Evolutionary conservation across 1,140 invertebrate species (phyloP).

Genomic region (Holotrichia oblita): DNA sequence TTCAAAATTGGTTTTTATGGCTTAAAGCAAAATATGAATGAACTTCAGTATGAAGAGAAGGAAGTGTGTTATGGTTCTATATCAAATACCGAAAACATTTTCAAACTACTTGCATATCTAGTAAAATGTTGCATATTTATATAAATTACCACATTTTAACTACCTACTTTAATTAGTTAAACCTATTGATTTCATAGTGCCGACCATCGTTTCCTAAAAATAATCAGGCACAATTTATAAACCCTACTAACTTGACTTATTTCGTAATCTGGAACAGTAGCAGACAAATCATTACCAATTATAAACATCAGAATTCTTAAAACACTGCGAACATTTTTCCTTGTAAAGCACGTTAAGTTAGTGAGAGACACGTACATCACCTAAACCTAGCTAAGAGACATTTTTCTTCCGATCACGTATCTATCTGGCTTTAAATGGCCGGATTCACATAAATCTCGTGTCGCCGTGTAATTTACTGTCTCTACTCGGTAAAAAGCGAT

Average conservation of each 20-base stretch:
- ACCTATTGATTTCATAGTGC: no score
- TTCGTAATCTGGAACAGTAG: neutral
- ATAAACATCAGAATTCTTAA: constrained; percentile 4
- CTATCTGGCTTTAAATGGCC: constrained; percentile 31
- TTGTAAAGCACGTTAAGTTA: constrained; percentile 4
- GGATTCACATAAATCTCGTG: constrained; percentile 33
- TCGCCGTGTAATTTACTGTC: constrained; percentile 25
- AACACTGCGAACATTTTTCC: constrained; percentile 5
- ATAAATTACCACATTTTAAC: no score
- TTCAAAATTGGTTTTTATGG: no score
- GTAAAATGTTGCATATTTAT: no score
- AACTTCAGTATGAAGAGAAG: no score
- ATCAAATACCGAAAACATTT: no score
- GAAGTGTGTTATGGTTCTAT: no score
- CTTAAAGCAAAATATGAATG: no score
- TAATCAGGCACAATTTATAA: no score
- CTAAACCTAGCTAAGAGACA: constrained; percentile 15
- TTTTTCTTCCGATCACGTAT: constrained; percentile 31
- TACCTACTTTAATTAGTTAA: no score
- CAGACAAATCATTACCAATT: constrained; percentile 16
- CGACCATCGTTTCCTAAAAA: no score
- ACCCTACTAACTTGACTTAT: neutral
- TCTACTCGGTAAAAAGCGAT: constrained; percentile 15
- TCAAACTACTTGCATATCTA: no score
- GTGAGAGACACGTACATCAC: constrained; percentile 28